phyloP scores from a whole-genome alignment of 2,113 vertebrate genomes.

The Pogona vitticeps region DNA sequence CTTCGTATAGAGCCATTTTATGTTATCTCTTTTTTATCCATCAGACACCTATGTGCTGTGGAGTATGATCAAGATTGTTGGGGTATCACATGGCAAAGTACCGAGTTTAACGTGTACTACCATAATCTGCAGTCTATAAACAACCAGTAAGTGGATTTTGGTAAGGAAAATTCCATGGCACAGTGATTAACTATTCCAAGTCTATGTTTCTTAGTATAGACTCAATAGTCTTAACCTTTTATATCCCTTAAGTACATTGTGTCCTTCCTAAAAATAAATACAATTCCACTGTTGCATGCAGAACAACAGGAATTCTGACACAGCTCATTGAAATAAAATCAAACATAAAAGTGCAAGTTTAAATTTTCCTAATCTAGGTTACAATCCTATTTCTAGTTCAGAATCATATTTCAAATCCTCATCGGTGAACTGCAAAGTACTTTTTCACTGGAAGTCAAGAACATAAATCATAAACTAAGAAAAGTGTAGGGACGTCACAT shows the following conservation, averaged over 20 bases:
- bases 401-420: background rate
- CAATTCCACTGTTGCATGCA: background rate
- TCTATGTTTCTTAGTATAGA: slow-evolving; percentile 41
- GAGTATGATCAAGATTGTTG: background rate
- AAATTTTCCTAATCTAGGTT: background rate
- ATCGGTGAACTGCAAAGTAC: background rate
- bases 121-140: slow-evolving; percentile 35
- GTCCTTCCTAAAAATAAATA: slow-evolving; percentile 47
- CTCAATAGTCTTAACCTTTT: slow-evolving; percentile 45
- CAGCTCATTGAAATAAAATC: background rate
- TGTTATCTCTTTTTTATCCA: background rate
- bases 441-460: background rate
- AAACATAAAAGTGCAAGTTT: background rate
- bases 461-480: background rate
- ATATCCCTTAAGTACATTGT: slow-evolving; percentile 31
- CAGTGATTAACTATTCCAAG: slow-evolving; percentile 43
- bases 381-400: background rate
- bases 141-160: slow-evolving; percentile 15
- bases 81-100: background rate
- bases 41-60: background rate
- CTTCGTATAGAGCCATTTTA: background rate
- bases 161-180: slow-evolving; percentile 35
- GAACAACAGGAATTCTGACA: background rate
- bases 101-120: background rate
- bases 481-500: too few species aligned